These are phyloP conservation scores for Ophraella communa DNA, from an alignment of 2,888 invertebrate species.

Conservation along the genomic window DNA sequence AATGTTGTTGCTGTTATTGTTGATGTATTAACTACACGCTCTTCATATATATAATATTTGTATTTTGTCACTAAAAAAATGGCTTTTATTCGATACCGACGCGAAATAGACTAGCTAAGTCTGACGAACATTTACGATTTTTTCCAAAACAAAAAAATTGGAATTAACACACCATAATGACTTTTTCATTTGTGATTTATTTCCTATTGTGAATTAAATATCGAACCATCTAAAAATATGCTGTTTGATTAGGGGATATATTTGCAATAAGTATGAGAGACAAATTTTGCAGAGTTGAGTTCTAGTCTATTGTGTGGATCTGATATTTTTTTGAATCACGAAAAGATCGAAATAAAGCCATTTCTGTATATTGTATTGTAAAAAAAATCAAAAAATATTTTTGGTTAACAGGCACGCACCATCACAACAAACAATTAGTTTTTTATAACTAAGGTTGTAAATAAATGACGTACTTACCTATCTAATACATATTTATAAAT, in stretches of 20 bases:
- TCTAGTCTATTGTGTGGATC: too few relatives aligned
- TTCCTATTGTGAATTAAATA: too few relatives aligned
- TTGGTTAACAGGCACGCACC: slow-evolving; percentile 19
- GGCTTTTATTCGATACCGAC: neutral
- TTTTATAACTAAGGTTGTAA: slow-evolving; percentile 9
- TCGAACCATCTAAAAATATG: too few relatives aligned
- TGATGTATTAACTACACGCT: slow-evolving; percentile 47
- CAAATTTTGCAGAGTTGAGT: too few relatives aligned
- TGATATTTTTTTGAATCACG: too few relatives aligned
- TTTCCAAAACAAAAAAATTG: too few relatives aligned
- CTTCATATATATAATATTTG: too few relatives aligned
- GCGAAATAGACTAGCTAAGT: neutral
- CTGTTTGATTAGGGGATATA: too few relatives aligned
- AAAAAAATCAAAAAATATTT: neutral
- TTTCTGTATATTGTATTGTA: neutral
- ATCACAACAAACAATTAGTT: slow-evolving; percentile 7
- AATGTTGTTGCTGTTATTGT: slow-evolving; percentile 60
- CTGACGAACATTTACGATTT: too few relatives aligned
- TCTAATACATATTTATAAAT: slow-evolving; percentile 2
- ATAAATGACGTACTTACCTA: slow-evolving; percentile 18
- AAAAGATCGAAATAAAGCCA: neutral
- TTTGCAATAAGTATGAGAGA: too few relatives aligned
- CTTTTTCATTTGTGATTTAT: too few relatives aligned
- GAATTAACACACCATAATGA: too few relatives aligned
- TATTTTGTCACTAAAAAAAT: neutral